Percentiles rank a stretch among this genome's conserved stretches.
phyloP scores from a whole-genome alignment of 2,113 vertebrate genomes.

The Xyliphius kryptos region DNA sequence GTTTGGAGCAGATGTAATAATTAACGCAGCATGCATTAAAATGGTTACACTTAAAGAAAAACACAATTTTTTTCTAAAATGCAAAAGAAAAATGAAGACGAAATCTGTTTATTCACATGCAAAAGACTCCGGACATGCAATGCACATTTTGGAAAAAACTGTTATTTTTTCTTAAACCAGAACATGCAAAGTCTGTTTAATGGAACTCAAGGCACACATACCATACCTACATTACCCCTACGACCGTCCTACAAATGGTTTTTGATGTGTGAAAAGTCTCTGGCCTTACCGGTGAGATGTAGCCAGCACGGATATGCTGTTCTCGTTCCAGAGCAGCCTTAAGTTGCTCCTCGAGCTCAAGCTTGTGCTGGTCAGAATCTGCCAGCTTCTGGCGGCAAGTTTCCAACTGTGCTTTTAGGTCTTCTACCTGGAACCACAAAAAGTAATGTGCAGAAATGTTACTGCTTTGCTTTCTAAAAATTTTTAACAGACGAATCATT shows the following conservation, averaged over 20 bases:
- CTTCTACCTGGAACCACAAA: slow-evolving; percentile 59
- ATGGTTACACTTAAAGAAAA: neutral
- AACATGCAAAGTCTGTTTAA: slow-evolving; percentile 68
- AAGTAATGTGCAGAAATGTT: neutral
- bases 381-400: slow-evolving; percentile 67
- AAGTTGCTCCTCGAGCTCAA: slow-evolving; percentile 66
- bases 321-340: slow-evolving; percentile 62
- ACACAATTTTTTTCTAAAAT: slow-evolving; percentile 36
- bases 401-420: slow-evolving; percentile 66
- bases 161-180: slow-evolving; percentile 51
- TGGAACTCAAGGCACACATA: slow-evolving; percentile 39
- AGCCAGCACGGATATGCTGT: slow-evolving; percentile 62
- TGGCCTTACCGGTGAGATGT: slow-evolving; percentile 70
- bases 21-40: slow-evolving; percentile 31
- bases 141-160: slow-evolving; percentile 43
- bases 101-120: slow-evolving; percentile 58
- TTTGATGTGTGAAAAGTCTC: neutral
- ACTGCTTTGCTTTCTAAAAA: neutral
- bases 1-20: slow-evolving; percentile 7
- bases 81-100: slow-evolving; percentile 29
- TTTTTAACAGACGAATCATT: neutral
- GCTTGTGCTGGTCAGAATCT: slow-evolving; percentile 64
- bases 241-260: neutral
- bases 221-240: neutral
- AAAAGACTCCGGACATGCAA: slow-evolving; percentile 67